A percentile compares a stretch with the other conserved stretches of the same genome.
Conservation (phyloP, 2,888 invertebrate species). For the Caenorhabditis sp. region DNA sequence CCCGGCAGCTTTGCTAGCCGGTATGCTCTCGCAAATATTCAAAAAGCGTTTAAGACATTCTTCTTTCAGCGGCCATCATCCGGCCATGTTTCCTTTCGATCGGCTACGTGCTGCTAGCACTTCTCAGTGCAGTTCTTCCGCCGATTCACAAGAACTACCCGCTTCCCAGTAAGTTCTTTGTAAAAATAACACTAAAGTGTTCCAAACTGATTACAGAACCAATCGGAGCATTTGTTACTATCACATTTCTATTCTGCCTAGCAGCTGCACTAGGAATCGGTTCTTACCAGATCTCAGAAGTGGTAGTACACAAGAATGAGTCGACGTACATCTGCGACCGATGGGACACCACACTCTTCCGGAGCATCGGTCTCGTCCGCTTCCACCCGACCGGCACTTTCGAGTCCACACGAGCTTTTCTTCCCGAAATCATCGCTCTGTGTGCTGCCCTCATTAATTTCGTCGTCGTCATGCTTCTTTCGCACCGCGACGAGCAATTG, state of each 20-base stretch:
- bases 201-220: conserved; percentile 15
- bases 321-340: conserved; percentile 52
- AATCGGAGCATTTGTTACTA: conserved; percentile 36
- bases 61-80: conserved; percentile 71
- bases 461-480: conserved; percentile 61
- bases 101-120: conserved; percentile 71
- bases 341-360: conserved; percentile 39
- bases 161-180: conserved; percentile 65
- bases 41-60: not conserved
- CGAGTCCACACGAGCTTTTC: conserved; percentile 61
- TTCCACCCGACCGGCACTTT: conserved; percentile 62
- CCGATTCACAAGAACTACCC: conserved; percentile 55
- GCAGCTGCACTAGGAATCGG: conserved; percentile 60
- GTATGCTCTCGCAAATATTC: conserved; percentile 26
- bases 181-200: not conserved
- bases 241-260: conserved; percentile 52
- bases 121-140: conserved; percentile 71
- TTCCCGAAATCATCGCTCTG: conserved; percentile 69
- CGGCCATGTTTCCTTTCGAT: conserved; percentile 75
- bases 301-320: conserved; percentile 43
- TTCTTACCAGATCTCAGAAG: conserved; percentile 61
- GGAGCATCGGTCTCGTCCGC: conserved; percentile 56
- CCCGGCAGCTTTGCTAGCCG: conserved; percentile 62
- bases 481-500: conserved; percentile 54
- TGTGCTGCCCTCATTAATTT: conserved; percentile 61